These are phyloP conservation scores for Erannis defoliaria DNA, from an alignment of 2,888 invertebrate genomes.

Conservation along the genomic window DNA sequence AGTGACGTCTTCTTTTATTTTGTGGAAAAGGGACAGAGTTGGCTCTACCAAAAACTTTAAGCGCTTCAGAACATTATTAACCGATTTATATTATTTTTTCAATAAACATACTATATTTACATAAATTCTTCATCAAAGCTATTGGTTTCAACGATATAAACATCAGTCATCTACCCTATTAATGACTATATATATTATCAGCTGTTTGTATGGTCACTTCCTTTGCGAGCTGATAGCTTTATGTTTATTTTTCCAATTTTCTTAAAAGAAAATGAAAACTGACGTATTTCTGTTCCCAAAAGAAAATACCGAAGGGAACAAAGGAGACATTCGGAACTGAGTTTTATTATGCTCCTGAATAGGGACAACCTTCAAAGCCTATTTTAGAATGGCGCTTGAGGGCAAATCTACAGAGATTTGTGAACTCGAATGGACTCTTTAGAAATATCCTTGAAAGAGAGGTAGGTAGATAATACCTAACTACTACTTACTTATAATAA, in stretches of 20 bases:
- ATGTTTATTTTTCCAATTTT: not conserved
- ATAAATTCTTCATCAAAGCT: too few species aligned
- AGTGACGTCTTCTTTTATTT: too few species aligned
- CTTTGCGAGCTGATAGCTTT: not conserved
- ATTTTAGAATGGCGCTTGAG: constrained; percentile 3
- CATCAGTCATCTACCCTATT: too few species aligned
- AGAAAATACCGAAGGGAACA: constrained; percentile 4
- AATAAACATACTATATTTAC: too few species aligned
- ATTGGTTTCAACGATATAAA: too few species aligned
- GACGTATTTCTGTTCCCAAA: not conserved
- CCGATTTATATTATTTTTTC: too few species aligned
- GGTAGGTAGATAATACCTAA: not conserved
- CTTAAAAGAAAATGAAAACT: not conserved
- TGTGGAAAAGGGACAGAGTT: too few species aligned
- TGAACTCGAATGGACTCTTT: constrained; percentile 4
- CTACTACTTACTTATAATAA: too few species aligned
- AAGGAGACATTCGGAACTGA: constrained; percentile 5
- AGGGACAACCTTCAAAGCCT: constrained; percentile 5
- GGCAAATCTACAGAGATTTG: constrained; percentile 1
- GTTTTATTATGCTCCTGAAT: constrained; percentile 10
- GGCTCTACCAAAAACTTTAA: too few species aligned
- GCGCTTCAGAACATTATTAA: too few species aligned
- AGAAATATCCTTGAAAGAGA: not conserved
- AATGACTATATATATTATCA: too few species aligned
- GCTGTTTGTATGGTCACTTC: too few species aligned